These are phyloP conservation scores for Drosophila kepulauana DNA, from an alignment of 1,140 invertebrate genomes.

Conservation along the genomic window DNA sequence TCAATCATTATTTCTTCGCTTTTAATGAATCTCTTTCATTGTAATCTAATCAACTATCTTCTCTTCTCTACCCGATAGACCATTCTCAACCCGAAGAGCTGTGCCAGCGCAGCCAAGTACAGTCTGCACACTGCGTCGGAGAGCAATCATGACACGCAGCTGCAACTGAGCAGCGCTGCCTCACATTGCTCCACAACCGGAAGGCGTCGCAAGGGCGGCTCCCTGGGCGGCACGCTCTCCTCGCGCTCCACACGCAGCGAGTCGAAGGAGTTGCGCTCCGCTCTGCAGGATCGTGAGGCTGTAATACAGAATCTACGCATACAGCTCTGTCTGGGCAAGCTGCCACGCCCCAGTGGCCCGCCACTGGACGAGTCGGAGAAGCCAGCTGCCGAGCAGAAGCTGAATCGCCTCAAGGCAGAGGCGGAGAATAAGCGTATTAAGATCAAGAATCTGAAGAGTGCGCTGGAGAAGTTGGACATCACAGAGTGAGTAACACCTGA, in stretches of 20 bases:
- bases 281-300: constrained; percentile 92
- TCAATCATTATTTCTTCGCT: too few relatives aligned
- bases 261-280: constrained; percentile 89
- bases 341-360: constrained; percentile 84
- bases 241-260: constrained; percentile 85
- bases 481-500: constrained; percentile 88
- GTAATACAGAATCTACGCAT: constrained; percentile 90
- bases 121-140: constrained; percentile 62
- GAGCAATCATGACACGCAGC: constrained; percentile 54
- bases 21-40: not conserved
- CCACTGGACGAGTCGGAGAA: constrained; percentile 77
- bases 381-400: constrained; percentile 88
- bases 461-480: constrained; percentile 90
- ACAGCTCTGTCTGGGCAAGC: constrained; percentile 84
- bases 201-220: constrained; percentile 86
- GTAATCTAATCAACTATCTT: not conserved
- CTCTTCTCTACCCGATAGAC: constrained; percentile 56
- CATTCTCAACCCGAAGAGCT: constrained; percentile 80
- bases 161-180: constrained; percentile 78
- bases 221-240: constrained; percentile 71
- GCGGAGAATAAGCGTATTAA: constrained; percentile 90
- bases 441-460: constrained; percentile 91
- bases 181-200: constrained; percentile 86
- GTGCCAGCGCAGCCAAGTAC: constrained; percentile 72
- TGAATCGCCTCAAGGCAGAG: constrained; percentile 88